Percentiles rank a stretch among this genome's conserved stretches.
phyloP scores from a whole-genome alignment of 2,888 invertebrate genomes.

The Steinernema hermaphroditum region DNA sequence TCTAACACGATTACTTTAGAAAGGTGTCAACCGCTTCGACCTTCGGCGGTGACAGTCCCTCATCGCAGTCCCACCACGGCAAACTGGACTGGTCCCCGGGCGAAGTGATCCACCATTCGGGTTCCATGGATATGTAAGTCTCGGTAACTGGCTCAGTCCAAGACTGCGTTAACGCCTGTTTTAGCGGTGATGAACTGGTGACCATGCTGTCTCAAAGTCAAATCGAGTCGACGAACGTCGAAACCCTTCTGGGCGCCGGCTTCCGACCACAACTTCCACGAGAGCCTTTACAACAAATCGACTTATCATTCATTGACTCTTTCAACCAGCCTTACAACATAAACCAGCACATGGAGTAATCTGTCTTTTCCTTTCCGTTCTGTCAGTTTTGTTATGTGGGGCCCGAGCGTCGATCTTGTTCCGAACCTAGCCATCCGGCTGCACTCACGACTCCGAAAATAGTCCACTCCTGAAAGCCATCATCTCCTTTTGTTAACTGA shows the following conservation, averaged over 20 bases:
- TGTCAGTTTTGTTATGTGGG: background rate
- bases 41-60: constrained; percentile 63
- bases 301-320: constrained; percentile 58
- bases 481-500: background rate
- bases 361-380: constrained; percentile 17
- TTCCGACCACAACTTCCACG: constrained; percentile 55
- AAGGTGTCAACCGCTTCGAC: constrained; percentile 49
- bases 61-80: constrained; percentile 60
- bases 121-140: constrained; percentile 62
- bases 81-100: constrained; percentile 65
- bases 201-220: constrained; percentile 54
- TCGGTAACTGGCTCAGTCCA: background rate
- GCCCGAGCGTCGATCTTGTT: background rate
- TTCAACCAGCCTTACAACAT: constrained; percentile 41
- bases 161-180: constrained; percentile 33
- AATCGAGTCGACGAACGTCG: constrained; percentile 55
- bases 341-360: constrained; percentile 26
- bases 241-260: constrained; percentile 60
- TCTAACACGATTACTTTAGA: constrained; percentile 38
- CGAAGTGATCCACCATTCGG: constrained; percentile 51
- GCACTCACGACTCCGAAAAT: too few species aligned
- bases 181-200: constrained; percentile 58
- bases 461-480: background rate
- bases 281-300: constrained; percentile 58
- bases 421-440: too few species aligned